Percentiles rank a stretch among this genome's conserved stretches.
Conservation (phyloP, 2,797 vertebrate genomes). For the Propithecus perrieri region DNA sequence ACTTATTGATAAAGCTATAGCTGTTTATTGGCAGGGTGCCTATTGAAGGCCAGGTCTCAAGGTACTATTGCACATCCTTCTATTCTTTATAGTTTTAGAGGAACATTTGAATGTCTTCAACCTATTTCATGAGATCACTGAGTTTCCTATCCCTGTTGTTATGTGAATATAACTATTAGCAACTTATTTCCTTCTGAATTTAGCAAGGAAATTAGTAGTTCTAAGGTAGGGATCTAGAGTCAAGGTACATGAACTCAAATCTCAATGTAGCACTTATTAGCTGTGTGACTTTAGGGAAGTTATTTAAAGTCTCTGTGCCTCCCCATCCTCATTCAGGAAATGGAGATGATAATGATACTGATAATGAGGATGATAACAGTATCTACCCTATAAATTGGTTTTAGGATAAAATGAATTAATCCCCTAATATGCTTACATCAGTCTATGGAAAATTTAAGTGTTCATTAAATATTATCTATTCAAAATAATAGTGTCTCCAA, state of each 20-base stretch:
- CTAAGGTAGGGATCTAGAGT: not conserved
- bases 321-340: not conserved
- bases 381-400: not conserved
- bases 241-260: not conserved
- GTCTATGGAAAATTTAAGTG: not conserved
- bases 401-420: not conserved
- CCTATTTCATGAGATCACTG: not conserved
- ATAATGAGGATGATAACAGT: not conserved
- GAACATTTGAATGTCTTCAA: not conserved
- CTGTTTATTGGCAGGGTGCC: not conserved
- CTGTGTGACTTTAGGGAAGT: not conserved
- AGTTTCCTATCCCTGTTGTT: not conserved
- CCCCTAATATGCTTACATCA: not conserved
- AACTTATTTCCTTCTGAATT: not conserved
- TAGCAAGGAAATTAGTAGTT: not conserved
- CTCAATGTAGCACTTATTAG: not conserved
- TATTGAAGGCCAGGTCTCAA: not conserved
- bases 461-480: not conserved
- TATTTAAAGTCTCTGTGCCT: not conserved
- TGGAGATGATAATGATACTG: not conserved
- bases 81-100: not conserved
- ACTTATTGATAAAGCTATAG: not conserved
- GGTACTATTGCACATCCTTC: too few species aligned
- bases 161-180: not conserved
- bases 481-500: not conserved